A percentile compares a stretch with the other conserved stretches of the same genome.
These are phyloP conservation scores for Pimephales promelas DNA, from an alignment of 2,113 vertebrate species.

Conservation along the genomic window DNA sequence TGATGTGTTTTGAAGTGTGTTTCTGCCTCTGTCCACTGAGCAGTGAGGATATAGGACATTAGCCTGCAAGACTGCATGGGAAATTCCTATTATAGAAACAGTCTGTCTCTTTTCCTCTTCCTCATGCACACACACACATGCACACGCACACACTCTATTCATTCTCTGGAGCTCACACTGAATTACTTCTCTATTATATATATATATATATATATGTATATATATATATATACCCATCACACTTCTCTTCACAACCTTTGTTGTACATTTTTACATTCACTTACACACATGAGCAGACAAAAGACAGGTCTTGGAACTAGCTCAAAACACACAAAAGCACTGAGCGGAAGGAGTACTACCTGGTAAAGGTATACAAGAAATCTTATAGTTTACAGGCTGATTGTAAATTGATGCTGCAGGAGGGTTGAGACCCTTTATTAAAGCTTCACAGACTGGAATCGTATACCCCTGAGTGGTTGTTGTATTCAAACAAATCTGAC, in stretches of 20 bases:
- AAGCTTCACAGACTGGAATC: not conserved
- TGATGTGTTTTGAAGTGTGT: constrained; percentile 45
- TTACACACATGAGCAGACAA: constrained; percentile 14
- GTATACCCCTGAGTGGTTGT: not conserved
- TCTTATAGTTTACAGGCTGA: constrained; percentile 17
- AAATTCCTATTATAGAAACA: constrained; percentile 42
- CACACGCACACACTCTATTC: constrained; percentile 6
- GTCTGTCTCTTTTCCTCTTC: constrained; percentile 28
- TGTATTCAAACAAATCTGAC: constrained; percentile 17
- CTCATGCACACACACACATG: not conserved
- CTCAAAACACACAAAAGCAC: not conserved
- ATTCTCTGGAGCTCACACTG: constrained; percentile 20
- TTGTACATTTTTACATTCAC: constrained; percentile 6
- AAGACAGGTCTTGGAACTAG: not conserved
- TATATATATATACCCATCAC: not conserved
- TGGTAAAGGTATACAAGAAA: not conserved
- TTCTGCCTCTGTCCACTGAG: constrained; percentile 25
- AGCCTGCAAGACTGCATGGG: not conserved
- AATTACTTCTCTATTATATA: not conserved
- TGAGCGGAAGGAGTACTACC: not conserved
- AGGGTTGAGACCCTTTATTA: not conserved
- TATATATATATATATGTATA: no score
- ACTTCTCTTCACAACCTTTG: constrained; percentile 1
- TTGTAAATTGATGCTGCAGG: constrained; percentile 1
- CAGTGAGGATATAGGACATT: constrained; percentile 33